Evolutionary conservation across 2,888 invertebrate species (phyloP).

Genomic region (Microctonus hyperodae): DNA sequence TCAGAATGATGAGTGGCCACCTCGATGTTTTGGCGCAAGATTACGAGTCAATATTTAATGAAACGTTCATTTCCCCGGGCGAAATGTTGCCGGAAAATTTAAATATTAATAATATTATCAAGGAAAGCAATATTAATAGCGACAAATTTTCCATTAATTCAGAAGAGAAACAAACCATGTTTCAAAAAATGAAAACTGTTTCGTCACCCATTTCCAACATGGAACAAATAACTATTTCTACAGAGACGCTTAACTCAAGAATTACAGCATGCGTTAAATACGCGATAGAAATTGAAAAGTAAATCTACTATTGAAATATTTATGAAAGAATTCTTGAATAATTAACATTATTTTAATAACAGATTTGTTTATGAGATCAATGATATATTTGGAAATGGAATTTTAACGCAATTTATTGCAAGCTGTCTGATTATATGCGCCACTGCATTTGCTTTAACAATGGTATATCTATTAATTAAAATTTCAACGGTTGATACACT

Average conservation of each 20-base stretch:
- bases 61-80: conserved; percentile 24
- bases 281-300: conserved; percentile 52
- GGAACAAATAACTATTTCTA: conserved; percentile 3
- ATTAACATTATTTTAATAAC: conserved; percentile 28
- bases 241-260: conserved; percentile 23
- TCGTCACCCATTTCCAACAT: background rate
- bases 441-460: conserved; percentile 57
- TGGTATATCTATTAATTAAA: conserved; percentile 45
- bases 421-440: conserved; percentile 58
- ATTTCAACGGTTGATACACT: background rate
- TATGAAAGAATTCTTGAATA: background rate
- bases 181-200: background rate
- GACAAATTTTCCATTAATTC: background rate
- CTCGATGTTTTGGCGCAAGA: conserved; percentile 63
- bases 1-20: conserved; percentile 65
- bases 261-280: conserved; percentile 45
- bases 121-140: no score
- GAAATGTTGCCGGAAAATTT: background rate
- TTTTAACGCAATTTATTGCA: conserved; percentile 55
- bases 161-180: background rate
- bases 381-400: conserved; percentile 47
- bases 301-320: conserved; percentile 31
- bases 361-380: conserved; percentile 54
- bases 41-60: conserved; percentile 25
- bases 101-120: background rate